Evolutionary conservation across 2,113 vertebrate species (phyloP), one percentile per base, ranked within the genome.

Genomic region (Mesocricetus auratus): DNA sequence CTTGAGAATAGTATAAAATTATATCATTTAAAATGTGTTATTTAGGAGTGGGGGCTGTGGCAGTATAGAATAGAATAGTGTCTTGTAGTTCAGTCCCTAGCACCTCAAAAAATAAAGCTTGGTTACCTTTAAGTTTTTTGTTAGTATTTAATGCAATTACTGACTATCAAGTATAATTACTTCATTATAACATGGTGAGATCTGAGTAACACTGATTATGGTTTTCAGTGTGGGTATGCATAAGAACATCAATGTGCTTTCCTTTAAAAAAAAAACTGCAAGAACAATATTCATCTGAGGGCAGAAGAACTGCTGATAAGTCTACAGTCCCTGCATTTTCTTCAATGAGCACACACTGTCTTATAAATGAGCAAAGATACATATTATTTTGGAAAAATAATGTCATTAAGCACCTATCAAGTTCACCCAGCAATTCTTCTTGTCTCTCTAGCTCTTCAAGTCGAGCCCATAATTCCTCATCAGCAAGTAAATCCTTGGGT

Each of bases 401-500:
- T 58, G 58, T 31, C 33, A 58, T 39, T 64, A 86, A 50, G 4
- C 98, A 99, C 99, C 99, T 99, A 78, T 99, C 98, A 39, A 99
- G 98, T 97, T 99, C 99, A 90, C 99, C 99, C 90, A 99, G 98
- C 4, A 99, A 96, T 71, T 99, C 98, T 96, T 99, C 99, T 96
- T 99, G 98, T 90, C 97, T 98, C 97, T 99, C 99, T 0, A 99
- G 99, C 94, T 99, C 99, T 97, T 99, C 99, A 92, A 99, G 97
- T 91, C 99, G 98, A 92, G 99, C 99, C 99, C 99, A 99, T 45
- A 99, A 97, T 33, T 99, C 99, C 90, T 99, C 98, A 95, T 99
- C 99, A 0, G 98, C 99, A 97, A 99, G 94, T 33, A 98, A 83
- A 86, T 98, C 98, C 78, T 58, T 66, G 45, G 97, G 86, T 74